Conservation (phyloP, 2,797 vertebrate genomes). For the Danio aesculapii region DNA sequence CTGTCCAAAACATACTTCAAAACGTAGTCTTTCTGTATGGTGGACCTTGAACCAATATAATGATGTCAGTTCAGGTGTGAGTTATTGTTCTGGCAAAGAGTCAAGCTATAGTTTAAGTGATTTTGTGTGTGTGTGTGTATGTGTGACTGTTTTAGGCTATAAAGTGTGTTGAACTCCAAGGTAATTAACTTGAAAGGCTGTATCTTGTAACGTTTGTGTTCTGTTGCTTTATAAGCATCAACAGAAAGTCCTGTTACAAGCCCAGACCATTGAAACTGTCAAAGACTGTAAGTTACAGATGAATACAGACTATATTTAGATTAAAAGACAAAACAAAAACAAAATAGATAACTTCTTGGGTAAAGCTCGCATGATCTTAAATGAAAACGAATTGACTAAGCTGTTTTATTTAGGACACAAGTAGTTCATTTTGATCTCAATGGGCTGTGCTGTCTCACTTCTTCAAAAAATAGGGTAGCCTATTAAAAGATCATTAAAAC, state of each 20-base stretch:
- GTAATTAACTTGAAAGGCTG: constrained; percentile 48
- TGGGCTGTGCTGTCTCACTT: constrained; percentile 14
- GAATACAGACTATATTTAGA: constrained; percentile 26
- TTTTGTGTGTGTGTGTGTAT: neutral
- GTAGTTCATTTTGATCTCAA: constrained; percentile 38
- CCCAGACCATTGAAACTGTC: constrained; percentile 20
- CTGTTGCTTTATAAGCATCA: constrained; percentile 45
- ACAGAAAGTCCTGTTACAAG: constrained; percentile 39
- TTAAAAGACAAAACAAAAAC: neutral
- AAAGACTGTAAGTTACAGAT: constrained; percentile 28
- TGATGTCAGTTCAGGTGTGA: constrained; percentile 17
- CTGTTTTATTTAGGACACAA: constrained; percentile 16
- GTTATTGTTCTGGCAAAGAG: constrained; percentile 4
- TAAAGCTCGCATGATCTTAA: constrained; percentile 14
- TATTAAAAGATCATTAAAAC: constrained; percentile 46
- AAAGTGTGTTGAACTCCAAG: constrained; percentile 25
- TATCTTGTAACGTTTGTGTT: constrained; percentile 16
- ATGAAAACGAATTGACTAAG: constrained; percentile 43
- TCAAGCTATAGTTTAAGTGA: constrained; percentile 31
- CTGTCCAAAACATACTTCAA: neutral
- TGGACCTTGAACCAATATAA: neutral
- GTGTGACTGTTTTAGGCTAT: neutral
- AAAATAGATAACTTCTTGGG: no score
- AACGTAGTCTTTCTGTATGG: neutral
- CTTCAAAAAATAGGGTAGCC: constrained; percentile 16